A percentile compares a stretch with the other conserved stretches of the same genome.
These are phyloP conservation scores for Porites australiensis DNA, from an alignment of 64 coral and sea anemone genomes.

Conservation along the genomic window DNA sequence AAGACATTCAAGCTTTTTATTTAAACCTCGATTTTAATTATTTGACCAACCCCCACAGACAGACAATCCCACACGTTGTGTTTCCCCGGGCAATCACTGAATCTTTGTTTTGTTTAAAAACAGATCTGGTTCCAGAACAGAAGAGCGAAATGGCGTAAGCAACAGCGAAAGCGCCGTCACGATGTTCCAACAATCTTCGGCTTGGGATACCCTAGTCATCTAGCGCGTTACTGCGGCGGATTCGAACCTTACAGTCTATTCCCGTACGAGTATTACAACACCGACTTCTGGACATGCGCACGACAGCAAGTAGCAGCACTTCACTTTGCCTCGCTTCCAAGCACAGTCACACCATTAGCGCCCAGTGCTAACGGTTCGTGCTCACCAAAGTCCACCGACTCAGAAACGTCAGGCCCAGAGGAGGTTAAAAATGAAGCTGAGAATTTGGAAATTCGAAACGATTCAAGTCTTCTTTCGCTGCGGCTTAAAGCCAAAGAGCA, in stretches of 20 bases:
- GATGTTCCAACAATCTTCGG: slow-evolving; percentile 83
- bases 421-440: slow-evolving; percentile 9
- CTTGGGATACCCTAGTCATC: slow-evolving; percentile 77
- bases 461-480: slow-evolving; percentile 44
- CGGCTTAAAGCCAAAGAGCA: slow-evolving; percentile 66
- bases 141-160: slow-evolving; percentile 91
- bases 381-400: slow-evolving; percentile 30
- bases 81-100: not conserved
- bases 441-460: slow-evolving; percentile 58
- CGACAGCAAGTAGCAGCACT: slow-evolving; percentile 82
- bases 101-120: not conserved
- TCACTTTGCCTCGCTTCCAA: slow-evolving; percentile 68
- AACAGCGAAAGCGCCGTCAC: slow-evolving; percentile 83
- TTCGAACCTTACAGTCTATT: slow-evolving; percentile 62
- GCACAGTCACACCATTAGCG: slow-evolving; percentile 30
- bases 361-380: slow-evolving; percentile 11
- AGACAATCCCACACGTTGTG: not conserved
- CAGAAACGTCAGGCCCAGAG: not conserved
- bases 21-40: too few species aligned
- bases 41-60: too few species aligned
- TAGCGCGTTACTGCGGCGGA: slow-evolving; percentile 68
- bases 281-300: slow-evolving; percentile 94
- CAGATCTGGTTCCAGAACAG: slow-evolving; percentile 98
- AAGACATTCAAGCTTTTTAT: too few species aligned
- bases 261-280: slow-evolving; percentile 86